Conservation (phyloP, 2,797 vertebrate species). For the Silurus lanzhouensis region DNA sequence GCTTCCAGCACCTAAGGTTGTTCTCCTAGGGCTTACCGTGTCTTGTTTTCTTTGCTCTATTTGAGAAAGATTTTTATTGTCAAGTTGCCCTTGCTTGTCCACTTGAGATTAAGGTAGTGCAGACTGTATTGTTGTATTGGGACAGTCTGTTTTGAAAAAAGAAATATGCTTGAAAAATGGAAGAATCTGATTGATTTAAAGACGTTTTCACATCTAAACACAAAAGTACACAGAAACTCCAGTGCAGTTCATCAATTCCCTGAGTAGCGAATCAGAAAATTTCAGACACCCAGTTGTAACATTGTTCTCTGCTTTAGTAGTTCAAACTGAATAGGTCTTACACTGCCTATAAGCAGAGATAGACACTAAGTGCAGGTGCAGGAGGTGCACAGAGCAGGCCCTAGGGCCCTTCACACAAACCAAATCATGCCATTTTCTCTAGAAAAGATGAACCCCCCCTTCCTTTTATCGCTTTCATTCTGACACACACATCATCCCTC, state of each 20-base stretch:
- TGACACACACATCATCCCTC: conserved; percentile 5
- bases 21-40: background rate
- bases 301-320: background rate
- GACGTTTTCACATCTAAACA: background rate
- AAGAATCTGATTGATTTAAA: background rate
- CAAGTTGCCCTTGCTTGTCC: background rate
- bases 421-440: conserved; percentile 7
- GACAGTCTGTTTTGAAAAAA: background rate
- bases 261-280: background rate
- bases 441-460: background rate
- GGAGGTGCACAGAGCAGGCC: conserved; percentile 2
- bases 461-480: conserved; percentile 24
- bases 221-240: background rate
- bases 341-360: background rate
- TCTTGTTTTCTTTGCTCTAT: background rate
- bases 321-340: background rate
- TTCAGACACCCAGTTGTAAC: background rate
- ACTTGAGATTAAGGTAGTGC: background rate
- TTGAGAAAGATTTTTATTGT: background rate
- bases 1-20: background rate
- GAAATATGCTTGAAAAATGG: background rate
- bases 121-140: background rate
- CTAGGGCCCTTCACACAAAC: conserved; percentile 17
- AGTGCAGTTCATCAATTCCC: background rate
- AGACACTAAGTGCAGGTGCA: conserved; percentile 11